Percentiles rank a stretch among this genome's conserved stretches.
phyloP scores from a whole-genome alignment of 1,140 invertebrate species.

The Nautilus pompilius region DNA sequence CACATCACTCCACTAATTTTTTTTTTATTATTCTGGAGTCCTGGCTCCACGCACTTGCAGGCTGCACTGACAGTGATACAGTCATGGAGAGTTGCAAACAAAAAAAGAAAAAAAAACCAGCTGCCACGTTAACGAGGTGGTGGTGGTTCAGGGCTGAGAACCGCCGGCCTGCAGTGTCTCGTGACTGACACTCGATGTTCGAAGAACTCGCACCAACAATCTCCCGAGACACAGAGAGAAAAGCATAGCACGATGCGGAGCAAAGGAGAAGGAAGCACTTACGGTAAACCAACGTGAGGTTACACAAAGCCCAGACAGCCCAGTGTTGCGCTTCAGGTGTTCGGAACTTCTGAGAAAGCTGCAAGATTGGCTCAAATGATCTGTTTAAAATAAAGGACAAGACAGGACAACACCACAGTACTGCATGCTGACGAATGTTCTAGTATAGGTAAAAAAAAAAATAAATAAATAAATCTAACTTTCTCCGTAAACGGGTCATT shows the following conservation, averaged over 20 bases:
- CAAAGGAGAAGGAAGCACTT: constrained; percentile 55
- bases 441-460: no score
- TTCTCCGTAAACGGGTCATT: no score
- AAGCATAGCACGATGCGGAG: neutral
- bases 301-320: constrained; percentile 97
- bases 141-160: neutral
- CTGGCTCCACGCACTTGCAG: no score
- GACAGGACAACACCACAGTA: neutral
- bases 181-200: neutral
- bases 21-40: no score
- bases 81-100: neutral
- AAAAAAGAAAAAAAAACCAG: neutral
- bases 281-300: constrained; percentile 90
- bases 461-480: no score
- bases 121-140: neutral
- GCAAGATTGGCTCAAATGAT: constrained; percentile 87
- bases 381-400: constrained; percentile 39
- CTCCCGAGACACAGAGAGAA: neutral
- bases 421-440: no score
- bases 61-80: no score
- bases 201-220: neutral
- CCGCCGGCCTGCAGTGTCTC: neutral
- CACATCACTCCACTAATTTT: no score
- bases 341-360: constrained; percentile 74
- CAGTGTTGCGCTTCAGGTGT: constrained; percentile 90